Evolutionary conservation across 2,888 invertebrate species (phyloP), one percentile per base, ranked within the genome.

Genomic region (Choristoneura rosaceana): DNA sequence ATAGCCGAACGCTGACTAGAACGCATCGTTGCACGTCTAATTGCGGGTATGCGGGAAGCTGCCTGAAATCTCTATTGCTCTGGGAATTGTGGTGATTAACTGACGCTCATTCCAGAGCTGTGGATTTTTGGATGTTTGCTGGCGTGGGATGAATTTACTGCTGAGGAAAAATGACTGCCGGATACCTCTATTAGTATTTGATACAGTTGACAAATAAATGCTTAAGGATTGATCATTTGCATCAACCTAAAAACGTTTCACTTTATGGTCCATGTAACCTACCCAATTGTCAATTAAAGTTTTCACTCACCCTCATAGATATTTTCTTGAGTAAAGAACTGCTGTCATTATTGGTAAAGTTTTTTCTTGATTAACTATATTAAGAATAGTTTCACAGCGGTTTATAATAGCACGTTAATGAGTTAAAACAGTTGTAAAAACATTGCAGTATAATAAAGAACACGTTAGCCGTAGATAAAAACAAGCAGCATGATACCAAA

Each of bases 21-120:
- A 78, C 69, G 75, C 73, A 77, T 64, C 74, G 74, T 74, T 76
- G 79, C 75, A 61, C 68, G 60, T 69, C 73, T 77, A 80, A 80
- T 80, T 76, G 75, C 73, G 62, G 73, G 78, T 74, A 52, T 43
- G 41, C 60, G 74, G 74, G 76, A 71, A 75, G 75, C 74, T 70
- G 75, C 75, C 76, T 69, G 64, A 73, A 64, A 73, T 59, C 68
- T 50, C 71, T 34, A 63, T 71, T 66, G 61, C 64, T 41, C 61
- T 47, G 15, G 45, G 41, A 67, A 71, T 58, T 67, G 61, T 71
- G 55, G 61, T 62, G 71, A 65, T 55, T 62, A 45, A 47, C 50
- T 34, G 63, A 25, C 55, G 55, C 10, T 9, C 55, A 55, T 25
- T 55, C 55, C 25, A 55, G 25, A 25, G 25, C 25, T 17, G 55